Conservation (phyloP, 2,113 vertebrate genomes). For the Callipepla squamata region DNA sequence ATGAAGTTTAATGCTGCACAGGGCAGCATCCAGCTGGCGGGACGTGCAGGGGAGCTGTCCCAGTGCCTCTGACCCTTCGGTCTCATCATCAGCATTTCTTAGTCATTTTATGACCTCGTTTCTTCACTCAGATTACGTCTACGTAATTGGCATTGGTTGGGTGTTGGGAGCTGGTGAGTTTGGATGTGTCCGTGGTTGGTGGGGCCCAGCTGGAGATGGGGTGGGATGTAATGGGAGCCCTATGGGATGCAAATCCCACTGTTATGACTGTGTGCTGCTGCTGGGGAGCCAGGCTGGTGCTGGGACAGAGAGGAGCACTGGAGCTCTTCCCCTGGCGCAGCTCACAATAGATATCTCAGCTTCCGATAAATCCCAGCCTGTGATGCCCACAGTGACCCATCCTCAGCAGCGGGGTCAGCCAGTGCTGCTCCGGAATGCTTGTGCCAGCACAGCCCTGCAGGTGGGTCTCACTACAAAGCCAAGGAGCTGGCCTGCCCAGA, state of each 20-base stretch:
- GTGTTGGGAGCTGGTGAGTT: not conserved
- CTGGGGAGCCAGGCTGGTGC: accelerated
- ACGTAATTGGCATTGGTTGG: not conserved
- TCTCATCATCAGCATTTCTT: not conserved
- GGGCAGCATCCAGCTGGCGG: not conserved
- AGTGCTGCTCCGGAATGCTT: not conserved
- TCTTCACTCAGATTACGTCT: not conserved
- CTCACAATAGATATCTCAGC: accelerated
- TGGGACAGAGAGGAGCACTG: accelerated
- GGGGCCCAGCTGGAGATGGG: not conserved
- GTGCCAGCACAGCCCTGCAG: not conserved
- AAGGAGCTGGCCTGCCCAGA: not conserved
- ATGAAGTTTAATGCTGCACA: not conserved
- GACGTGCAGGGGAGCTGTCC: not conserved
- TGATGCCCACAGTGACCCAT: not conserved
- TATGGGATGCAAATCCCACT: not conserved
- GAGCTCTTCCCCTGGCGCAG: not conserved
- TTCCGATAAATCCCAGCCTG: not conserved
- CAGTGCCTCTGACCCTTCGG: no score
- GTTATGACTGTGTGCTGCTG: accelerated
- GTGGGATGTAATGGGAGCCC: not conserved
- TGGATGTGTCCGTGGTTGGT: accelerated
- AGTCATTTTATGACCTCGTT: not conserved
- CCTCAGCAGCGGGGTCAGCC: no score
- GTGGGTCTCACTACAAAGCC: not conserved